Conservation (phyloP, 2,797 vertebrate genomes). For the Oophaga sylvatica region DNA sequence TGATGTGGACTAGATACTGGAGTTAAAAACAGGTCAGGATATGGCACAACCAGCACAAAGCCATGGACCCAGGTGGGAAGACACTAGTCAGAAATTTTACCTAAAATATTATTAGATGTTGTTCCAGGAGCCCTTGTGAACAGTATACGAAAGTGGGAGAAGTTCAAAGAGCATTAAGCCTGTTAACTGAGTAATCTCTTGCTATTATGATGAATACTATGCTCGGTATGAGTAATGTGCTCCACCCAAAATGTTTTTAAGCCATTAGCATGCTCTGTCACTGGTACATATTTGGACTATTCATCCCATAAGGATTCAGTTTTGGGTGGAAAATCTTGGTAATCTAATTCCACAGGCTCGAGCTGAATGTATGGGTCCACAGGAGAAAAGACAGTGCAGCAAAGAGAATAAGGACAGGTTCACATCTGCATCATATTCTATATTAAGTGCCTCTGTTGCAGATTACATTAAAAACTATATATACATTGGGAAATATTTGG, state of each 20-base stretch:
- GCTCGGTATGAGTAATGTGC: not conserved
- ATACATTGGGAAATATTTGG: too few relatives aligned
- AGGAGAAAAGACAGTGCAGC: not conserved
- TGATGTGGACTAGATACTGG: not conserved
- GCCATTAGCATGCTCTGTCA: not conserved
- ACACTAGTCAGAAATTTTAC: not conserved
- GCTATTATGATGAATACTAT: constrained; percentile 6
- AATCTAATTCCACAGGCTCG: not conserved
- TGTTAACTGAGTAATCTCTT: not conserved
- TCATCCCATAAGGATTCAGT: not conserved
- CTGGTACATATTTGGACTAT: not conserved
- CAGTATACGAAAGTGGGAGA: constrained; percentile 4
- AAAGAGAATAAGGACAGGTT: not conserved
- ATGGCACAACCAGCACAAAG: not conserved
- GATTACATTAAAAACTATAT: too few relatives aligned
- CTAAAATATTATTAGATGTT: not conserved
- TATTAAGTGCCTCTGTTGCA: too few relatives aligned
- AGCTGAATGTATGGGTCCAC: not conserved
- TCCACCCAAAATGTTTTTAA: constrained; percentile 12
- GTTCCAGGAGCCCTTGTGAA: constrained; percentile 1
- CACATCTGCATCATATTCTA: not conserved
- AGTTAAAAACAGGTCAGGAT: not conserved
- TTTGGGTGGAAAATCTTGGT: not conserved
- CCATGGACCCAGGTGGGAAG: not conserved
- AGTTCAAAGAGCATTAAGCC: constrained; percentile 16